Evolutionary conservation across 2,113 vertebrate species (phyloP), one percentile per base, ranked within the genome.

Genomic region (Takifugu flavidus): DNA sequence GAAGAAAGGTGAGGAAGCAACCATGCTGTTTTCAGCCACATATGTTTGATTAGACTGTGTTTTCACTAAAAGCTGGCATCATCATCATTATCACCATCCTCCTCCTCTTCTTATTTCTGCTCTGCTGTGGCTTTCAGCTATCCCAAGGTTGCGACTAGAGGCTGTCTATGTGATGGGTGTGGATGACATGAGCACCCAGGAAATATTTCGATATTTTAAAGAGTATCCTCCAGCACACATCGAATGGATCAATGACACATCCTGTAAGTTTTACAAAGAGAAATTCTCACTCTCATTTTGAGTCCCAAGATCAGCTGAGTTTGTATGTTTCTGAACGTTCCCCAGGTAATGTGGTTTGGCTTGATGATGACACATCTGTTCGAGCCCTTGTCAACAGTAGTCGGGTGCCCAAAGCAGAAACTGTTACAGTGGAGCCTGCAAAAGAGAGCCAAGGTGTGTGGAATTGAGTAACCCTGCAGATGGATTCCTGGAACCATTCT

Each of bases 141-240:
- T 99, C 64, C 93, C 94, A 44, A 93, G 89, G 55, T 86, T 96
- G 68, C 93, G 97, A 1, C 61, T 98, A 81, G 96, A 99, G 87
- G 96, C 96, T 0, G 82, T 99, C 74, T 83, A 95, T 43, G 85
- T 99, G 75, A 91, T 86, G 1, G 97, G 97, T 1, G 94, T 99
- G 25, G 97, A 99, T 69, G 94, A 99, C 75, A 96, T 99, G 96
- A 98, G 96, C 78, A 99, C 97, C 2, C 93, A 98, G 80, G 95
- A 98, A 59, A 87, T 99, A 59, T 99, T 99, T 50, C 90, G 90
- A 4, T 98, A 95, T 65, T 98, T 98, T 77, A 95, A 95, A 64
- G 94, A 98, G 55, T 99, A 99, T 67, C 95, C 96, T 34, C 96
- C 97, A 0, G 95, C 96, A n/a, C 95, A 97, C 75, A 98, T 99